A percentile compares a stretch with the other conserved stretches of the same genome.
phyloP scores from a whole-genome alignment of 2,888 invertebrate genomes.

The Meghimatium bilineatum region DNA sequence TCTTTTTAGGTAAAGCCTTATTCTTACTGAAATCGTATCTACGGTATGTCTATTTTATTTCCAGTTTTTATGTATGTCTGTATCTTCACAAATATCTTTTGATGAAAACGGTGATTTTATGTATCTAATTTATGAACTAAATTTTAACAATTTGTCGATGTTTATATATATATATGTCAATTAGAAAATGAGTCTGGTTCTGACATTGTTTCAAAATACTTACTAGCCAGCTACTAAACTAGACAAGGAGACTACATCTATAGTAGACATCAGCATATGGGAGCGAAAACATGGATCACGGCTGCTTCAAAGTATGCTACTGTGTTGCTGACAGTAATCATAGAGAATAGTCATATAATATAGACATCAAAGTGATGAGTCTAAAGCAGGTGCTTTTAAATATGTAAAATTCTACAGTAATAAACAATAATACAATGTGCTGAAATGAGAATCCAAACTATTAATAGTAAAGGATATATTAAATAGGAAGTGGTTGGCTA shows the following conservation, averaged over 20 bases:
- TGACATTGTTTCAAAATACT: neutral
- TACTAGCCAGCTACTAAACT: neutral
- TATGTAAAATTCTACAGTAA: constrained; percentile 30
- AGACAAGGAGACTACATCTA: constrained; percentile 29
- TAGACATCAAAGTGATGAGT: neutral
- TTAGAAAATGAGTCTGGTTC: neutral
- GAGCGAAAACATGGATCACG: constrained; percentile 21
- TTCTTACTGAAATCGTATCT: too few species aligned
- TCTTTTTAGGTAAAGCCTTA: too few species aligned
- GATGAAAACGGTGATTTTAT: too few species aligned
- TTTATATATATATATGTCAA: neutral
- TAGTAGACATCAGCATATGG: constrained; percentile 25
- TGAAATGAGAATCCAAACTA: neutral
- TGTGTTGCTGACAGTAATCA: constrained; percentile 28
- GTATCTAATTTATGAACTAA: too few species aligned
- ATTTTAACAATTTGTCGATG: too few species aligned
- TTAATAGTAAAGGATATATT: neutral
- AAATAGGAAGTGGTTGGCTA: constrained; percentile 5
- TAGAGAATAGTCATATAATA: neutral
- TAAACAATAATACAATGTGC: neutral
- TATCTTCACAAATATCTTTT: too few species aligned
- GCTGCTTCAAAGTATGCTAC: constrained; percentile 26
- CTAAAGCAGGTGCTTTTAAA: constrained; percentile 26
- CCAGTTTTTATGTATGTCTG: too few species aligned
- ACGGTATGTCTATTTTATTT: too few species aligned